Evolutionary conservation across 2,113 vertebrate species (phyloP).

Genomic region (Haliaeetus leucogaster): DNA sequence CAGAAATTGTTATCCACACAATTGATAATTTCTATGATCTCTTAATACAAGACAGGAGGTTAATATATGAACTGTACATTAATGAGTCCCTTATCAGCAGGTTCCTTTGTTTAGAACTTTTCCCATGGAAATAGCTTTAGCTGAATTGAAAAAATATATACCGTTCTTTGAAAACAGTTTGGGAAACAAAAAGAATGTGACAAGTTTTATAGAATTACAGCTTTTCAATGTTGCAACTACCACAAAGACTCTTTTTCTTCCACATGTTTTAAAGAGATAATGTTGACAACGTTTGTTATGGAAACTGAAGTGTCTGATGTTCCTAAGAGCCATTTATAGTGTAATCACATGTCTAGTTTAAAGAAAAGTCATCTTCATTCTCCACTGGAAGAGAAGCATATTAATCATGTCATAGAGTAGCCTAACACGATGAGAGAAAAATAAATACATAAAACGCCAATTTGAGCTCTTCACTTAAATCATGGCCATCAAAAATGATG

Average conservation of each 20-base stretch:
- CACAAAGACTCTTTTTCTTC: not conserved
- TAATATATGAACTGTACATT: not conserved
- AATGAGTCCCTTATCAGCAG: not conserved
- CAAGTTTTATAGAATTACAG: not conserved
- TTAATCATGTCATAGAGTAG: not conserved
- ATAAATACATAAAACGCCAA: not conserved
- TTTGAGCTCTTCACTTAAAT: not conserved
- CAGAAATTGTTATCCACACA: not conserved
- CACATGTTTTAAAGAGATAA: not conserved
- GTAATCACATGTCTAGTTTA: not conserved
- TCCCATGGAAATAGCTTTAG: not conserved
- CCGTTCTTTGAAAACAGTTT: not conserved
- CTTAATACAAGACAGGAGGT: not conserved
- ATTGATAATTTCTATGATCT: not conserved
- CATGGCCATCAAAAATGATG: not conserved
- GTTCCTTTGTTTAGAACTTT: not conserved
- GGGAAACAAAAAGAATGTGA: not conserved
- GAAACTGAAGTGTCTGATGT: not conserved
- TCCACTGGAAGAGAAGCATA: not conserved
- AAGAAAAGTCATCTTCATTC: not conserved
- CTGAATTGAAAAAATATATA: not conserved
- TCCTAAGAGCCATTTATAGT: not conserved
- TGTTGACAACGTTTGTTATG: not conserved
- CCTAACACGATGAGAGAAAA: not conserved
- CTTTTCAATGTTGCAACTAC: not conserved